Evolutionary conservation across 2,113 vertebrate genomes (phyloP), one percentile per base, ranked within the genome.

Genomic region (Syrrhaptes paradoxus): DNA sequence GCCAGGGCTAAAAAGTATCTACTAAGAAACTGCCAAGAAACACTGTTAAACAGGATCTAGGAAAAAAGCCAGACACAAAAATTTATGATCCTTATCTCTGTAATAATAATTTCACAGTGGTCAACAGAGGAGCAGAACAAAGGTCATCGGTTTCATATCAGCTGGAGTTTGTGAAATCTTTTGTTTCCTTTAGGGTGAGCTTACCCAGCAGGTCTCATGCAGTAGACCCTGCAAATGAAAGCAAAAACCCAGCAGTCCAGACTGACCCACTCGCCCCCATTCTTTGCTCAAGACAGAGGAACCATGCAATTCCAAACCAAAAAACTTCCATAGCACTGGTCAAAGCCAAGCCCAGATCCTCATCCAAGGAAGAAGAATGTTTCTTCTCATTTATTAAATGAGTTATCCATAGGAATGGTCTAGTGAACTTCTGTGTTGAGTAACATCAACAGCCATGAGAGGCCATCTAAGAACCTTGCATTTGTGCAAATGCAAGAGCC

Each of bases 31-130:
- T 96, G 86, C 95, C 96, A 94, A 96, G 88, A 96, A 95, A 79
- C 57, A 74, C 85, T 93, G 72, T 92, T 97, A 87, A 96, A 93
- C 92, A 95, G 94, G 90, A 94, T 94, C 82, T 94, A 95, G 96
- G 94, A 92, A 91, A 92, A 91, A 80, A 95, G 90, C 94, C 94
- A 97, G 90, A 52, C 86, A 79, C 67, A 80, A 82, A 89, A 95
- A 96, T 45, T 84, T 87, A 95, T 80, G 90, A 93, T 92, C 78
- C 84, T 96, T 95, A 95, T 93, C 93, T 93, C 74, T 89, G 86
- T 75, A 94, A 85, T 87, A 96, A 94, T 86, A 89, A 92, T 86
- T 89, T 89, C 94, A 82, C 61, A 85, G 70, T 91, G 88, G 96
- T 90, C 96, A 94, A 32, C 63, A 0, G 3, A 95, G 80, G 84